Conservation (phyloP, 2,888 invertebrate species). For the Oscheius sp. region DNA sequence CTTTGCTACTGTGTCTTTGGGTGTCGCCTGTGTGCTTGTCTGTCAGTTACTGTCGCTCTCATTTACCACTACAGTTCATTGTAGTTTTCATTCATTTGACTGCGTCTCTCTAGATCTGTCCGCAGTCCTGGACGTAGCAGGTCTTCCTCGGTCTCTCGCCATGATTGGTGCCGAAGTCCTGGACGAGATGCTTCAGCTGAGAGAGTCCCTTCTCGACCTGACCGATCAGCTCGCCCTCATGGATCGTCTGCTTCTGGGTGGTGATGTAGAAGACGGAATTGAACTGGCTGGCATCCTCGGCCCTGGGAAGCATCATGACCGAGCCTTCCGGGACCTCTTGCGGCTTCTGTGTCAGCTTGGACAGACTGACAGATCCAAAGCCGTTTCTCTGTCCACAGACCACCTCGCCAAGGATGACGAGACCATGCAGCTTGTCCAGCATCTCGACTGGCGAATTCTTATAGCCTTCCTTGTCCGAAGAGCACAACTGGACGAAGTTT, state of each 20-base stretch:
- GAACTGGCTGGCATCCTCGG: neutral
- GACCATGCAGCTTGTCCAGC: slow-evolving; percentile 3
- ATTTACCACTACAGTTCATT: too few species aligned
- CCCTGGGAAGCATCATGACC: slow-evolving; percentile 18
- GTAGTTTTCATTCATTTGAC: too few species aligned
- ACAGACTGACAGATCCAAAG: neutral
- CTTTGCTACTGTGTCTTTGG: too few species aligned
- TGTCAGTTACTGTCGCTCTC: too few species aligned
- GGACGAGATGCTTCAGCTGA: neutral
- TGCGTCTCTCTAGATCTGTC: slow-evolving; percentile 8
- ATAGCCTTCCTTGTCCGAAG: neutral
- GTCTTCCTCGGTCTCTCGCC: slow-evolving; percentile 6
- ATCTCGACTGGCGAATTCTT: slow-evolving; percentile 2
- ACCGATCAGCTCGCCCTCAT: slow-evolving; percentile 33
- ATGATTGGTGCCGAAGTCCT: neutral
- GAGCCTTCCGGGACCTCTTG: neutral
- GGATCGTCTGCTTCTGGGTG: slow-evolving; percentile 17
- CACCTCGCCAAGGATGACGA: neutral
- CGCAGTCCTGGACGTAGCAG: slow-evolving; percentile 13
- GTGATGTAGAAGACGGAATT: slow-evolving; percentile 20
- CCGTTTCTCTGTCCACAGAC: slow-evolving; percentile 1
- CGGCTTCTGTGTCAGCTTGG: neutral
- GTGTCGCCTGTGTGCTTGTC: too few species aligned
- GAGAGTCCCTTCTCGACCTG: slow-evolving; percentile 9
- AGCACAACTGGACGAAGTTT: slow-evolving; percentile 18